Evolutionary conservation across 2,113 vertebrate genomes (phyloP).

Genomic region (Pycnonotus jocosus): DNA sequence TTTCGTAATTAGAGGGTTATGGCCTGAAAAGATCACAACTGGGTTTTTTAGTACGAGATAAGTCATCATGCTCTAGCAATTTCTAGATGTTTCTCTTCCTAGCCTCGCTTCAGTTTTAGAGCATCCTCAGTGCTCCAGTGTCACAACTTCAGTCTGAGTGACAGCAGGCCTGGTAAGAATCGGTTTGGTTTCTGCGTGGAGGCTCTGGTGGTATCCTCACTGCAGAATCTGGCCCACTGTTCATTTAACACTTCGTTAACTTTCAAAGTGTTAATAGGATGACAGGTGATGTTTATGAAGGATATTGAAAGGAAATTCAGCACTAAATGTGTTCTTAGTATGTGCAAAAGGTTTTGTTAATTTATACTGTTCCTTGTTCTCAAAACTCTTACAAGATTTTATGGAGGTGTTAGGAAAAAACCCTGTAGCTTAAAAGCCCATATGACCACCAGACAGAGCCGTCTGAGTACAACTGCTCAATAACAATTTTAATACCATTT

Average conservation of each 20-base stretch:
- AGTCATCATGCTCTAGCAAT: background rate
- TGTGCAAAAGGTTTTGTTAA: background rate
- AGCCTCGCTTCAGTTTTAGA: background rate
- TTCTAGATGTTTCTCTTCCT: conserved; percentile 6
- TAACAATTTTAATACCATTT: background rate
- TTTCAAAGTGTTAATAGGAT: background rate
- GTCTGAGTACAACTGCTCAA: background rate
- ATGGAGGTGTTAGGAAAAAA: background rate
- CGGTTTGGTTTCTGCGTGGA: background rate
- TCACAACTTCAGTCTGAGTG: background rate
- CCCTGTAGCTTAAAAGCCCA: background rate
- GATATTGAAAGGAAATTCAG: background rate
- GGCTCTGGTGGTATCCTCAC: background rate
- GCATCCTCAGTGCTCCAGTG: background rate
- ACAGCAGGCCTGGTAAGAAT: background rate
- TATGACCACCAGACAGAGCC: background rate
- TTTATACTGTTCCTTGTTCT: background rate
- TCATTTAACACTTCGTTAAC: background rate
- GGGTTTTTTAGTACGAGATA: background rate
- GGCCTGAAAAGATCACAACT: background rate
- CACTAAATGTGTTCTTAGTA: background rate
- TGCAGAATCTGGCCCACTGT: background rate
- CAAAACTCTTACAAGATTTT: background rate
- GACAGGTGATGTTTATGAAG: background rate
- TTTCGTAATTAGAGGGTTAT: background rate